Evolutionary conservation across 2,888 invertebrate genomes (phyloP).

Genomic region (Cerceris ruficornis): DNA sequence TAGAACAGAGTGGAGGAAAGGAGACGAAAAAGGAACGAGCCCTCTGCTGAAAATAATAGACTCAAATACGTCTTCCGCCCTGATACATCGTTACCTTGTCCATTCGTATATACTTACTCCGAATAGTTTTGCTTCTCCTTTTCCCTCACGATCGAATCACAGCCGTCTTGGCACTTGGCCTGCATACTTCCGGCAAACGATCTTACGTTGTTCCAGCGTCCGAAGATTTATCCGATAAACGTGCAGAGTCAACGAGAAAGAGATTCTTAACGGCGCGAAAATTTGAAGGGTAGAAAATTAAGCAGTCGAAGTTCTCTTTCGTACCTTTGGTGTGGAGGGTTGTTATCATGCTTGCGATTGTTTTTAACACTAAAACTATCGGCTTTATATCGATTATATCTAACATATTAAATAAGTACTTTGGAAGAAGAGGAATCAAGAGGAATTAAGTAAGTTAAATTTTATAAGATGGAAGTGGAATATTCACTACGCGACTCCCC

Average conservation of each 20-base stretch:
- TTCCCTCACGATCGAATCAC: conserved; percentile 26
- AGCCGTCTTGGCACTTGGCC: conserved; percentile 52
- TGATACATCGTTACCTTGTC: conserved; percentile 38
- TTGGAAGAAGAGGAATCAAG: no score
- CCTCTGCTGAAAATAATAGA: conserved; percentile 48
- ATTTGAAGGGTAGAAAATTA: conserved; percentile 16
- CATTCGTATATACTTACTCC: conserved; percentile 22
- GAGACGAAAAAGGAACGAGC: conserved; percentile 15
- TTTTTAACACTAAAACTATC: no score
- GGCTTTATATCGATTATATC: no score
- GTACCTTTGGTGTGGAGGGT: no score
- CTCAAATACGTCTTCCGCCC: conserved; percentile 39
- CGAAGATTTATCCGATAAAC: conserved; percentile 37
- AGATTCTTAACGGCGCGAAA: conserved; percentile 17
- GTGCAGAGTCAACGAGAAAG: neutral
- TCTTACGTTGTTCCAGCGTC: conserved; percentile 46
- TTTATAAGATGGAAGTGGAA: no score
- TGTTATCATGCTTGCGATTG: no score
- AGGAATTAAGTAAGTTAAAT: no score
- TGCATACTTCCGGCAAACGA: conserved; percentile 40
- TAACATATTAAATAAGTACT: no score
- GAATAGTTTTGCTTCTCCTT: conserved; percentile 19
- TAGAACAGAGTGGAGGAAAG: neutral
- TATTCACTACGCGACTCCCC: no score
- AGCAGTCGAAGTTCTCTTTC: conserved; percentile 14